Percentiles rank a stretch among this genome's conserved stretches.
phyloP scores from a whole-genome alignment of 2,113 vertebrate genomes.

The Nothobranchius furzeri region DNA sequence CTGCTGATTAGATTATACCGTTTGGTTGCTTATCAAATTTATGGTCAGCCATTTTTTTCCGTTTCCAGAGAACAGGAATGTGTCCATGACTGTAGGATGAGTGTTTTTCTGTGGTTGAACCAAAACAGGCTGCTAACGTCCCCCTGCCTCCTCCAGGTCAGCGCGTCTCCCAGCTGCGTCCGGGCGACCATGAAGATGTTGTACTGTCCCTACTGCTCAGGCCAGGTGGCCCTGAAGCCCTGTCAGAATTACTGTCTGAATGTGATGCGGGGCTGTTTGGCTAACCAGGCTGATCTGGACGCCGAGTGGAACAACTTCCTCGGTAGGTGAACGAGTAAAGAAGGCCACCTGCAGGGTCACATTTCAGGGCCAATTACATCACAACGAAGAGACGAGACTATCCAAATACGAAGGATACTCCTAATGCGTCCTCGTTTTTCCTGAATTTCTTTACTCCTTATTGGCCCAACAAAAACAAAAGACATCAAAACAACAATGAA shows the following conservation, averaged over 20 bases:
- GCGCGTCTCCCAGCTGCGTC: slow-evolving; percentile 86
- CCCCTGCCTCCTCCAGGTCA: slow-evolving; percentile 80
- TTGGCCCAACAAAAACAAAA: too few relatives aligned
- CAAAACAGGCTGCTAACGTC: background rate
- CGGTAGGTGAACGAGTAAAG: slow-evolving; percentile 78
- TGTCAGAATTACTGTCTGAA: slow-evolving; percentile 98
- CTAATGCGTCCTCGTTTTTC: too few relatives aligned
- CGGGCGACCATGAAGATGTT: slow-evolving; percentile 93
- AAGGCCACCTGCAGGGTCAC: background rate
- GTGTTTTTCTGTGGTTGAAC: too few relatives aligned
- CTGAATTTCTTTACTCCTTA: too few relatives aligned
- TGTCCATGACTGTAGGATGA: too few relatives aligned
- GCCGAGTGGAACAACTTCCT: slow-evolving; percentile 96
- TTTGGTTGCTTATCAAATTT: slow-evolving; percentile 29
- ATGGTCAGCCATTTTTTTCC: slow-evolving; percentile 19
- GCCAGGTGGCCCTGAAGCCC: slow-evolving; percentile 91
- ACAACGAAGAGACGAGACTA: too few relatives aligned
- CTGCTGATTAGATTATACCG: slow-evolving; percentile 48
- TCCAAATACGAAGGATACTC: too few relatives aligned
- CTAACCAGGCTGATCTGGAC: slow-evolving; percentile 95
- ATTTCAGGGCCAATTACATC: too few relatives aligned
- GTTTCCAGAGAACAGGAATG: slow-evolving; percentile 6
- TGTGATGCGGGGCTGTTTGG: slow-evolving; percentile 94
- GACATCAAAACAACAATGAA: too few relatives aligned
- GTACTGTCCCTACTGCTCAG: slow-evolving; percentile 93